Evolutionary conservation across 2,797 vertebrate species (phyloP), one percentile per base, ranked within the genome.

Genomic region (Heteromormyrus szaboi): DNA sequence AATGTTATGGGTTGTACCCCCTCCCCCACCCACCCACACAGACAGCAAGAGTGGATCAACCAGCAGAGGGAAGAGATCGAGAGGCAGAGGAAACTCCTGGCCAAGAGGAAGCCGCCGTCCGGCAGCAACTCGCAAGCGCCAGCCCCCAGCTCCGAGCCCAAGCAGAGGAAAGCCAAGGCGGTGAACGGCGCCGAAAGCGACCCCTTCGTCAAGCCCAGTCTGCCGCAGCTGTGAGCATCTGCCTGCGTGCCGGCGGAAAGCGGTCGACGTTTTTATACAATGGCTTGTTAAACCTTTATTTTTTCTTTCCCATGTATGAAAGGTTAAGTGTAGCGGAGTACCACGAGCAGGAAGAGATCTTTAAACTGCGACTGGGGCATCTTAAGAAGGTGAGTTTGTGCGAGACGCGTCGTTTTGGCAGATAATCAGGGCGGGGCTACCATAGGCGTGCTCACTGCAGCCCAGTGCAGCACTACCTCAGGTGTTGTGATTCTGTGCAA

Each of bases 311-410:
- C 25, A 0, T 11, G 8, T 25, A 12, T 11, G 8, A 93, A 90
- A 99, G 98, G 95, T 96, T 99, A 93, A 98, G 98, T 87, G 92
- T 99, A 94, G 98, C 98, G 89, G 98, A 99, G 93, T 99, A 99
- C 94, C 98, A 99, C 1, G 98, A 99, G 93, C 98, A 99, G 94
- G 98, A 99, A 95, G 98, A 99, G 96, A 99, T 99, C 94, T 99
- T 99, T 95, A 99, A 99, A 93, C 97, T 99, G 92, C 96, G 98
- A 93, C 97, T 99, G 90, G 98, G 98, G 92, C 98, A 99, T 96
- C 97, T 99, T 90, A 99, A 99, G 95, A 99, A 99, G 98, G 98
- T 99, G 94, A 85, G 96, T 48, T 12, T 83, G 79, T n/a, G 46
- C 1, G 37, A 83, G 33, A 9, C 1, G 12, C 4, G 0, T 53